These are phyloP conservation scores for Cheilinus undulatus DNA, from an alignment of 2,113 vertebrate species.

Conservation along the genomic window DNA sequence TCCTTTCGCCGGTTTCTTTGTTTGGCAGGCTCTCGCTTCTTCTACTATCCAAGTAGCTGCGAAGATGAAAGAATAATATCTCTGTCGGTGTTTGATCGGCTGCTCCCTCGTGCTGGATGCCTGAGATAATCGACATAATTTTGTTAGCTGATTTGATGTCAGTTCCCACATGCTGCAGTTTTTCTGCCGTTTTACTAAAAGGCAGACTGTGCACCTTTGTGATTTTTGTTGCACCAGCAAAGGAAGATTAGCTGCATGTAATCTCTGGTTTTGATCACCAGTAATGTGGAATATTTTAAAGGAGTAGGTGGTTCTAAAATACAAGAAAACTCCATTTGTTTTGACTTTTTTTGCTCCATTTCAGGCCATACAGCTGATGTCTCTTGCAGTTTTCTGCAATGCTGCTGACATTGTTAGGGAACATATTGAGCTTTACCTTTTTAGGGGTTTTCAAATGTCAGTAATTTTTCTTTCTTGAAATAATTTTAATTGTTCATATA, in stretches of 20 bases:
- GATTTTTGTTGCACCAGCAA: not conserved
- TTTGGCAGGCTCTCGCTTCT: conserved; percentile 45
- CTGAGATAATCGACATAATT: conserved; percentile 36
- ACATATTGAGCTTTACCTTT: not conserved
- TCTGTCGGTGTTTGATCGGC: conserved; percentile 28
- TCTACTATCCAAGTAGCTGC: conserved; percentile 44
- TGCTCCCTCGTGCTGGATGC: conserved; percentile 14
- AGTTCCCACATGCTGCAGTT: not conserved
- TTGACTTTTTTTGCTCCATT: too few relatives aligned
- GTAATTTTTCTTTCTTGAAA: too few relatives aligned
- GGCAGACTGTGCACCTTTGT: not conserved
- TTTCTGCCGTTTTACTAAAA: conserved; percentile 9
- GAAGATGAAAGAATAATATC: conserved; percentile 37
- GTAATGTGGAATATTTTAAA: not conserved
- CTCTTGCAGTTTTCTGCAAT: conserved; percentile 23
- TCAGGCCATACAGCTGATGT: too few relatives aligned
- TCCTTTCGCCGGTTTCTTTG: conserved; percentile 66
- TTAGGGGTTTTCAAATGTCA: too few relatives aligned
- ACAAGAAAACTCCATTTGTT: conserved; percentile 1
- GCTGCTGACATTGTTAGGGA: not conserved
- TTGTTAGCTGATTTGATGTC: conserved; percentile 8
- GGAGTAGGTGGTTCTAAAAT: not conserved
- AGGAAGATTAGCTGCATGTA: not conserved
- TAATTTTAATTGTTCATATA: too few relatives aligned
- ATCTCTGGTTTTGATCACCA: not conserved